These are phyloP conservation scores for Aspiorhynchus laticeps DNA, from an alignment of 2,113 vertebrate genomes.

Conservation along the genomic window DNA sequence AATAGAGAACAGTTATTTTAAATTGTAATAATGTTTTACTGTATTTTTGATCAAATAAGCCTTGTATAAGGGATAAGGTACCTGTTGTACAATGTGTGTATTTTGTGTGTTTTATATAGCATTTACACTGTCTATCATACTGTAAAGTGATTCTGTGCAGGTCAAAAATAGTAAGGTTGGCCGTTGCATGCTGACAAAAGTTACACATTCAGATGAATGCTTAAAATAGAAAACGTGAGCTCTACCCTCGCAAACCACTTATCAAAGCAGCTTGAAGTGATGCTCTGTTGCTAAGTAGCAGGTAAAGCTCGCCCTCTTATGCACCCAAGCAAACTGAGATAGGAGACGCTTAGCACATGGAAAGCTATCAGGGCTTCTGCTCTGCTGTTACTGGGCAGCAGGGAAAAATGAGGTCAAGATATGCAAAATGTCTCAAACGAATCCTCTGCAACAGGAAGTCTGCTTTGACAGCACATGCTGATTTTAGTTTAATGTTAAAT, in stretches of 20 bases:
- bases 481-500: background rate
- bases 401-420: slow-evolving; percentile 34
- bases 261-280: slow-evolving; percentile 43
- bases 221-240: slow-evolving; percentile 28
- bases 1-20: background rate
- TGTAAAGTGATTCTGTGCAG: background rate
- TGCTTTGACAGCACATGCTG: background rate
- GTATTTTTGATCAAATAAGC: background rate
- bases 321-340: slow-evolving; percentile 25
- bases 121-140: background rate
- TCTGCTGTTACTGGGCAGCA: slow-evolving; percentile 6
- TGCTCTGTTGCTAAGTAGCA: slow-evolving; percentile 40
- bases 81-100: background rate
- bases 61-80: background rate
- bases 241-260: background rate
- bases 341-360: background rate
- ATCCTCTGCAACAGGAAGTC: slow-evolving; percentile 8
- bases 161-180: background rate
- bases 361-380: background rate
- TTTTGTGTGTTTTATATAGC: background rate
- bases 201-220: background rate
- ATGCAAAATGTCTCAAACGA: slow-evolving; percentile 29
- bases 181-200: background rate
- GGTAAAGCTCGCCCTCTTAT: slow-evolving; percentile 35
- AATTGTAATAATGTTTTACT: background rate